Percentiles rank a stretch among this genome's conserved stretches.
These are phyloP conservation scores for Arremon brunneinucha DNA, from an alignment of 2,797 vertebrate genomes.

Conservation along the genomic window DNA sequence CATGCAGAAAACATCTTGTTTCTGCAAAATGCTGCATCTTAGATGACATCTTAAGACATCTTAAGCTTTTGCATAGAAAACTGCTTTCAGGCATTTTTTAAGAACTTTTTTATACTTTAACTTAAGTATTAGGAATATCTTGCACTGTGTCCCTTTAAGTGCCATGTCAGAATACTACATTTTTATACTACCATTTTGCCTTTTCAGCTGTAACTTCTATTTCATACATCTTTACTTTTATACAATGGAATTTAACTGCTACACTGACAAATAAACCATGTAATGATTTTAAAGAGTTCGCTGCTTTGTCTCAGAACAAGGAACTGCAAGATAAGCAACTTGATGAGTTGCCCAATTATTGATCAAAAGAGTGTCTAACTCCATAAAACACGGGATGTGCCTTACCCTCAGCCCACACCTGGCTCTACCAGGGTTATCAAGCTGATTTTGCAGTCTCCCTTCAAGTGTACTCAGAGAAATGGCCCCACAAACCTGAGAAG, in stretches of 20 bases:
- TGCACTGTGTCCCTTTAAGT: neutral
- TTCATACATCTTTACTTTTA: neutral
- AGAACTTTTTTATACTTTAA: neutral
- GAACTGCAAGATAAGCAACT: neutral
- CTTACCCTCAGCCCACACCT: neutral
- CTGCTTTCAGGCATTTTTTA: neutral
- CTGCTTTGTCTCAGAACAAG: neutral
- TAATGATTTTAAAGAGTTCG: neutral
- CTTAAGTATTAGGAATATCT: neutral
- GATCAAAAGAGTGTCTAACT: neutral
- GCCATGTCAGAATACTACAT: neutral
- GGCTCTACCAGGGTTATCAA: fast-evolving
- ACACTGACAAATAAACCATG: conserved; percentile 40
- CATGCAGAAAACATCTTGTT: neutral
- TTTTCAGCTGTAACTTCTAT: conserved; percentile 14
- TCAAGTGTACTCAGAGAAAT: neutral
- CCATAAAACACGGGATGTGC: neutral
- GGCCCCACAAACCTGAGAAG: neutral
- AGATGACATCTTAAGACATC: neutral
- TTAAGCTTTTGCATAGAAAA: neutral
- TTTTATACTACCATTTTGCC: neutral
- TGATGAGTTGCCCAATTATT: neutral
- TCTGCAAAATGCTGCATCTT: neutral
- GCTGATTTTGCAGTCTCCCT: neutral
- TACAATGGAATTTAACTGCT: neutral